phyloP scores from a whole-genome alignment of 2,888 invertebrate species.

The Lasius platythorax region DNA sequence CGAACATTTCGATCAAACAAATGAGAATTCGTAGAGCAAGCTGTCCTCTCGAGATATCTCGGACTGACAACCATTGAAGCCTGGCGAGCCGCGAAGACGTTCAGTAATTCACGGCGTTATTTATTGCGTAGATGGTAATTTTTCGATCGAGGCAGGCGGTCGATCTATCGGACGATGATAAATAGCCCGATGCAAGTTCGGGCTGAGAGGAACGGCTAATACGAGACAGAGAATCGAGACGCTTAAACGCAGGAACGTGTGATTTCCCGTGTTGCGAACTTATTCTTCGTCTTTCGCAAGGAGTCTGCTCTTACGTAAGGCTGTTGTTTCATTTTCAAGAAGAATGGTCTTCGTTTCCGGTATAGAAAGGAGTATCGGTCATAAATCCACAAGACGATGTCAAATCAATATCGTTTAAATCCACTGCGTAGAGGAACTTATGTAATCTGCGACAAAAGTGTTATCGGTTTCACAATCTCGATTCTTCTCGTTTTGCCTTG shows the following conservation, averaged over 20 bases:
- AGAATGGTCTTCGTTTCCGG: conserved; percentile 40
- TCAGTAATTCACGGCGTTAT: conserved; percentile 77
- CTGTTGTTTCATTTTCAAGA: conserved; percentile 16
- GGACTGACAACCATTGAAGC: conserved; percentile 29
- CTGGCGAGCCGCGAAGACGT: conserved; percentile 68
- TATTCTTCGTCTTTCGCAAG: conserved; percentile 3
- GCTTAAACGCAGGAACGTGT: conserved; percentile 27
- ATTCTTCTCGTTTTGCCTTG: background rate
- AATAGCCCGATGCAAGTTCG: conserved; percentile 49
- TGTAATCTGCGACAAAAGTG: conserved; percentile 6
- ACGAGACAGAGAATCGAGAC: conserved; percentile 3
- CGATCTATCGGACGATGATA: conserved; percentile 61
- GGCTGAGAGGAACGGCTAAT: conserved; percentile 42
- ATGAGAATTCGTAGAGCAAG: conserved; percentile 18
- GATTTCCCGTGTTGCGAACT: conserved; percentile 30
- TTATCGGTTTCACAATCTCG: conserved; percentile 28
- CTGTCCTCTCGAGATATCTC: conserved; percentile 30
- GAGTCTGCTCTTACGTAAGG: conserved; percentile 8
- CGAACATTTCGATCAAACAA: conserved; percentile 35
- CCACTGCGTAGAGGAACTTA: background rate
- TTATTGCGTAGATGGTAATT: conserved; percentile 75
- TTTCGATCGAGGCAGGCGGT: conserved; percentile 70
- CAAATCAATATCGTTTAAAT: background rate
- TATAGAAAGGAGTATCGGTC: conserved; percentile 24
- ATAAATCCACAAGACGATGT: background rate